Base-by-base conservation (phyloP, 2,797 vertebrate genomes). In the Rhinogobio ventralis region DNA sequence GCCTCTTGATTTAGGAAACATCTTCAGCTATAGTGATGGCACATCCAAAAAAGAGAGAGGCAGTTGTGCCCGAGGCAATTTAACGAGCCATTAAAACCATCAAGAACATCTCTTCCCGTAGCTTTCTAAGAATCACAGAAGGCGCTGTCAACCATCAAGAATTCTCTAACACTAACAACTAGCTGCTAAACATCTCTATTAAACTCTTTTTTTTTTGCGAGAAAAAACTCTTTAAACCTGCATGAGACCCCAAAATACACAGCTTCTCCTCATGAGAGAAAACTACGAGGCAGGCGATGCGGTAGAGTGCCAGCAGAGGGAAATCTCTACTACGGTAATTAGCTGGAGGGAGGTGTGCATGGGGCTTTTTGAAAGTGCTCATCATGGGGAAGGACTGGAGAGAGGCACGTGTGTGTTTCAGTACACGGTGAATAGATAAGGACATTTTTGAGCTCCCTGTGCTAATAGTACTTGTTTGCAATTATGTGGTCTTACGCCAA, bases 401-500 rank as follows among this genome's bases (percentile, higher is more conserved):
- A 79, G 82, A 64, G 66, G 79, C 84, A 83, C 82, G 77, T 87
- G 79, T 82, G 82, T 85, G 86, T 87, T 88, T 87, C 87, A 84
- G 79, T 88, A 84, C 79, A 62, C 90, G 81, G 88, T 92, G 91
- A 94, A 93, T 92, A 87, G 92, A 88, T 91, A 88, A 94, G 94
- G 91, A 90, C 91, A 90, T 92, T 91, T 94, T 82, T 91, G 90
- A 89, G 83, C 88, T 90, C 92, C 87, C 89, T 88, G 91, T 89
- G 91, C 90, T 91, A 88, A 83, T 89, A 93, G 89, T 87, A 78
- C 89, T 90, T 90, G 89, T 90, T 91, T 71, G 92, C 93, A 95
- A 95, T 95, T 95, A 94, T 86, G 87, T 92, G 88, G 86, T n/a
- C 91, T 92, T 92, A 91, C 71, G 92, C 92, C 90, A 92, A 93